These are phyloP conservation scores for Lissonota sp. DNA, from an alignment of 2,888 invertebrate genomes.

Conservation along the genomic window DNA sequence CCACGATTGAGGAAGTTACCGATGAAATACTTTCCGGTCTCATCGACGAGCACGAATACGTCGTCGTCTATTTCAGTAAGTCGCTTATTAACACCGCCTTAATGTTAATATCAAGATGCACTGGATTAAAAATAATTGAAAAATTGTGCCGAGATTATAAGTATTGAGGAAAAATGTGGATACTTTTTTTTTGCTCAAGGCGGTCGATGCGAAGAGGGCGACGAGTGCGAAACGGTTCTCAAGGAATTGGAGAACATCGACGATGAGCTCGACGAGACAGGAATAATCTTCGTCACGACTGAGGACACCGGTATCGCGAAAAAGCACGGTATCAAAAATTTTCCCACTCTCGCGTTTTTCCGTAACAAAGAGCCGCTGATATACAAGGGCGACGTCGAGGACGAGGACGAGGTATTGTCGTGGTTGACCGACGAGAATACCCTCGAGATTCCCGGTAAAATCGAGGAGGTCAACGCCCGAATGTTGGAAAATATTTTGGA, in stretches of 20 bases:
- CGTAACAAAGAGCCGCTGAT: constrained; percentile 95
- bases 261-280: constrained; percentile 96
- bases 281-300: constrained; percentile 96
- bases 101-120: no score
- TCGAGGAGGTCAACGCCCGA: constrained; percentile 95
- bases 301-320: constrained; percentile 93
- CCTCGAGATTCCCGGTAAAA: constrained; percentile 95
- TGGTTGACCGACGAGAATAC: constrained; percentile 97
- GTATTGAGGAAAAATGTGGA: constrained; percentile 4
- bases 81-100: background rate
- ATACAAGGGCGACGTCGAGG: constrained; percentile 93
- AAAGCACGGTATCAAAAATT: constrained; percentile 93
- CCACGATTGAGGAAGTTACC: constrained; percentile 97
- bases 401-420: constrained; percentile 95
- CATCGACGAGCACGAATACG: constrained; percentile 96
- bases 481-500: constrained; percentile 96
- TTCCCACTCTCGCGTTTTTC: constrained; percentile 95
- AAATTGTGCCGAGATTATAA: background rate
- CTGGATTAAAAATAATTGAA: no score
- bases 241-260: constrained; percentile 96
- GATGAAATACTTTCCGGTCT: constrained; percentile 94
- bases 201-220: constrained; percentile 94
- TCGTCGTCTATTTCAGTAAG: constrained; percentile 95
- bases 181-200: constrained; percentile 82
- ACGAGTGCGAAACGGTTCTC: constrained; percentile 93